phyloP scores from a whole-genome alignment of 2,888 invertebrate species.

The Andricus curvator region DNA sequence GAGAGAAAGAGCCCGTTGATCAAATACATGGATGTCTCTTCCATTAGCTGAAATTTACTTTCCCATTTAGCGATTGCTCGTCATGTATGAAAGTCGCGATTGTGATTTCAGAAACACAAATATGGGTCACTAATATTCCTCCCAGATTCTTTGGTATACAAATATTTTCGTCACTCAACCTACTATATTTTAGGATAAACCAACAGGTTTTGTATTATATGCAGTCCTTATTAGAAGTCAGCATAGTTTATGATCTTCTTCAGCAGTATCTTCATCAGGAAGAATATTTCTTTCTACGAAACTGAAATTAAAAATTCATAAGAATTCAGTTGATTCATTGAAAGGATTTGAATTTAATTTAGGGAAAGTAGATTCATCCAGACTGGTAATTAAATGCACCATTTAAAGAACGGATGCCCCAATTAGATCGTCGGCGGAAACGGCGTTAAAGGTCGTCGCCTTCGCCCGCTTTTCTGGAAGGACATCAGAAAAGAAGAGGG shows the following conservation, averaged over 20 bases:
- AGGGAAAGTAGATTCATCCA: neutral
- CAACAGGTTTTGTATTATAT: neutral
- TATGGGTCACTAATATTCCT: slow-evolving; percentile 56
- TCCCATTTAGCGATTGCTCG: slow-evolving; percentile 75
- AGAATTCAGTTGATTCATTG: neutral
- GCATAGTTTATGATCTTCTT: neutral
- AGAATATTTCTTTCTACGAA: neutral
- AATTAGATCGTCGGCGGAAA: slow-evolving; percentile 6
- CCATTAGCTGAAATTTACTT: slow-evolving; percentile 76
- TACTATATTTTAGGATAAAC: neutral
- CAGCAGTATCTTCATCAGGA: neutral
- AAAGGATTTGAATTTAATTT: neutral
- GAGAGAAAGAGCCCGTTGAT: slow-evolving; percentile 68
- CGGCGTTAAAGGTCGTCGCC: slow-evolving; percentile 6
- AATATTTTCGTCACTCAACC: neutral
- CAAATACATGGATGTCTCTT: slow-evolving; percentile 76
- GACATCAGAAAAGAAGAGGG: slow-evolving; percentile 21
- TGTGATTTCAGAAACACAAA: slow-evolving; percentile 57
- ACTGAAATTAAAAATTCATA: neutral
- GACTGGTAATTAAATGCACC: neutral
- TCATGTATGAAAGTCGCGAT: slow-evolving; percentile 74
- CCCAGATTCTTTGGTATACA: slow-evolving; percentile 42
- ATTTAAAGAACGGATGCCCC: neutral
- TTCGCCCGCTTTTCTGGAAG: slow-evolving; percentile 31
- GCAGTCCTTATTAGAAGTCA: too few relatives aligned